Evolutionary conservation across 2,888 invertebrate species (phyloP).

Genomic region (Lepidochitona cinerea): DNA sequence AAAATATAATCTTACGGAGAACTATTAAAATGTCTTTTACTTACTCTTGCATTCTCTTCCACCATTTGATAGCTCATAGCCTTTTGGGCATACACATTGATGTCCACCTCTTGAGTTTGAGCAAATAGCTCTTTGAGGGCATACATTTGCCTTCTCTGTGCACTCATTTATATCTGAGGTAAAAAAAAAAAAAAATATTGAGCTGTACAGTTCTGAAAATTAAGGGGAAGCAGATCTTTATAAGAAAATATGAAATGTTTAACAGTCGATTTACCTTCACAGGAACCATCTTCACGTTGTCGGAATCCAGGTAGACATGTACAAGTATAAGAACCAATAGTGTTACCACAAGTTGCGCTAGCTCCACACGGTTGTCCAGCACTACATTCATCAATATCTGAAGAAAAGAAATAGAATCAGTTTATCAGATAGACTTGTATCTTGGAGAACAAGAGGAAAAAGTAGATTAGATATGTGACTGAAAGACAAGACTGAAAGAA

Average conservation of each 20-base stretch:
- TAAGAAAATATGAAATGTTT: not conserved
- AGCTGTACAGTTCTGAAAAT: not conserved
- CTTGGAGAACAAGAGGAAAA: too few species aligned
- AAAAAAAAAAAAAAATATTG: not conserved
- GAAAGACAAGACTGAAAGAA: too few species aligned
- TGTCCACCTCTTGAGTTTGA: not conserved
- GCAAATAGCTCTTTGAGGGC: not conserved
- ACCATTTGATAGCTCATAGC: not conserved
- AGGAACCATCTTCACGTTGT: not conserved
- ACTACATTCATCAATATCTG: slow-evolving; percentile 32
- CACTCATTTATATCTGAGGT: slow-evolving; percentile 1
- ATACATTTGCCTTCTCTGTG: not conserved
- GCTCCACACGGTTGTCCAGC: slow-evolving; percentile 16
- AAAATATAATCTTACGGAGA: not conserved
- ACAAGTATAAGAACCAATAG: slow-evolving; percentile 22
- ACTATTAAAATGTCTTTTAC: not conserved
- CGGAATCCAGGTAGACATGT: slow-evolving; percentile 20
- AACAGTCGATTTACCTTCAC: not conserved
- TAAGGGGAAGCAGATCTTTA: not conserved
- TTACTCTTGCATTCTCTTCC: not conserved
- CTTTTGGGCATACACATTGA: not conserved
- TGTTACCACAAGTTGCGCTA: slow-evolving; percentile 25
- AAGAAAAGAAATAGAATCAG: not conserved
- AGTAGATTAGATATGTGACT: too few species aligned
- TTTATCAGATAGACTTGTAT: too few species aligned